Evolutionary conservation across 2,113 vertebrate genomes (phyloP).

Genomic region (Gambusia holbrooki): DNA sequence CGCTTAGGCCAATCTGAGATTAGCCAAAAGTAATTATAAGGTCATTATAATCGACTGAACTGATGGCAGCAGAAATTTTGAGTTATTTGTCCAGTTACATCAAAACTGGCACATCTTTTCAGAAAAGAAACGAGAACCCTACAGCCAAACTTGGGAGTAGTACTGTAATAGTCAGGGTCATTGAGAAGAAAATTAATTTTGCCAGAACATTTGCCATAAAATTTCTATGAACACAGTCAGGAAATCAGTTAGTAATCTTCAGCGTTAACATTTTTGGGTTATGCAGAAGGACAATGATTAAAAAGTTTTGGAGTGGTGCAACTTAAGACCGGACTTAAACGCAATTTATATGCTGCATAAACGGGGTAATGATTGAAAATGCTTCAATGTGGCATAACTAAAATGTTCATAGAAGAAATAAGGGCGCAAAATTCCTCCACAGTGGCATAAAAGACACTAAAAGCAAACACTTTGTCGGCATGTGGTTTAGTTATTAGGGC

Average conservation of each 20-base stretch:
- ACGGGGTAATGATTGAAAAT: not conserved
- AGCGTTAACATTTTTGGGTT: not conserved
- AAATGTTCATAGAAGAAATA: no score
- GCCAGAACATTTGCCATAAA: no score
- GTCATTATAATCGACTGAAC: not conserved
- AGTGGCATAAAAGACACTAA: not conserved
- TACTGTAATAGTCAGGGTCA: not conserved
- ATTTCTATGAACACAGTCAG: no score
- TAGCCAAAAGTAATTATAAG: not conserved
- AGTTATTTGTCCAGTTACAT: not conserved
- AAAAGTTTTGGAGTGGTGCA: not conserved
- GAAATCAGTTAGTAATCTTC: not conserved
- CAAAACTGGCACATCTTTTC: not conserved
- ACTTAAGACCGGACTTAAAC: not conserved
- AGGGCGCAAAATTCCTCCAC: no score
- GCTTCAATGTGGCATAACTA: no score
- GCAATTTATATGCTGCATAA: not conserved
- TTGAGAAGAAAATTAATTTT: not conserved
- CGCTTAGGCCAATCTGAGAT: not conserved
- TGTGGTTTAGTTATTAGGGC: not conserved
- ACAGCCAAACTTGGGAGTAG: not conserved
- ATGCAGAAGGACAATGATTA: not conserved
- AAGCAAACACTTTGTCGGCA: no score
- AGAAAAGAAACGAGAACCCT: not conserved
- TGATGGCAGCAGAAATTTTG: not conserved